A percentile compares a stretch with the other conserved stretches of the same genome.
Conservation (phyloP, 1,140 invertebrate genomes). For the Drosophila simulans region DNA sequence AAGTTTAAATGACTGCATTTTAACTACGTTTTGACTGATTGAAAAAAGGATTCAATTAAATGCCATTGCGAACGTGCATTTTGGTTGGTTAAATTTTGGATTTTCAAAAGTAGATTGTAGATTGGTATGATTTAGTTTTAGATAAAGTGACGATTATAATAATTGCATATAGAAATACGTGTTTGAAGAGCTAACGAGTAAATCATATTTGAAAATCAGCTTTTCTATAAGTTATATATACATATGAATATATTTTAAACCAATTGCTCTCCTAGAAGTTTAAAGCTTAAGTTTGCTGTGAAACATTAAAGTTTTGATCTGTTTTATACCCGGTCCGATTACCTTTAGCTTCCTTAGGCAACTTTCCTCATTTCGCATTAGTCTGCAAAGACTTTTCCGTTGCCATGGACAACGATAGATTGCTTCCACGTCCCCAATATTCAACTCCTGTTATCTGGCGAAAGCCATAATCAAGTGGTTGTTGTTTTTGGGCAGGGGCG, state of each 20-base stretch:
- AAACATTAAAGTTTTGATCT: not conserved
- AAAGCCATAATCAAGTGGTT: slow-evolving; percentile 53
- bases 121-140: not conserved
- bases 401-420: slow-evolving; percentile 26
- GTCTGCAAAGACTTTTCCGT: slow-evolving; percentile 2
- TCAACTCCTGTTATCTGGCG: slow-evolving; percentile 19
- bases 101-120: not conserved
- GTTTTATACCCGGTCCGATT: not conserved
- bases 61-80: not conserved
- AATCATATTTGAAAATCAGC: not conserved
- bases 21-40: slow-evolving; percentile 2
- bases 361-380: not conserved
- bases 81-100: not conserved
- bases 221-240: not conserved
- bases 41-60: not conserved
- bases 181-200: not conserved
- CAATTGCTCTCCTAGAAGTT: not conserved
- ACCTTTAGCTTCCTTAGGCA: not conserved
- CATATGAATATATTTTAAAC: not conserved
- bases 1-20: not conserved
- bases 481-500: slow-evolving; percentile 13
- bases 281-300: not conserved
- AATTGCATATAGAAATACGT: not conserved
- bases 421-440: slow-evolving; percentile 4
- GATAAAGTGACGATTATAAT: not conserved